Conservation (phyloP, 2,888 invertebrate genomes). For the Oscheius sp. region DNA sequence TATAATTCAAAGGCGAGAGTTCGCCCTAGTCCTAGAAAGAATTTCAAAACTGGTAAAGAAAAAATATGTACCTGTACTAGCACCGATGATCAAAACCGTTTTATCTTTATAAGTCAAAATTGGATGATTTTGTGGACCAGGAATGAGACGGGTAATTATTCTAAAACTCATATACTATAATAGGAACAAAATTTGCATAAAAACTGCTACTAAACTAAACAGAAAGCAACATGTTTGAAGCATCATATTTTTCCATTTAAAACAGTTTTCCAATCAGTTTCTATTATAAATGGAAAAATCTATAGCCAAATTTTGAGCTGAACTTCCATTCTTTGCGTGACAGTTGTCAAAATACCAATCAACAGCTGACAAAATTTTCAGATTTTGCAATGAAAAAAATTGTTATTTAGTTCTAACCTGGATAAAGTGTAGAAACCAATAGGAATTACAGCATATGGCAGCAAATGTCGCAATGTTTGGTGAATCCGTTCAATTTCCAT, state of each 20-base stretch:
- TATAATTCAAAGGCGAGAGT: conserved; percentile 60
- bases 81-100: conserved; percentile 66
- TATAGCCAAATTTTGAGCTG: background rate
- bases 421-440: conserved; percentile 12
- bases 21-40: conserved; percentile 48
- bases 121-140: conserved; percentile 60
- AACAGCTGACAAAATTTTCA: too few species aligned
- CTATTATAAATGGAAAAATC: background rate
- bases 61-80: conserved; percentile 48
- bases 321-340: background rate
- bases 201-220: too few species aligned
- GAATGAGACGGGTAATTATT: conserved; percentile 43
- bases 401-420: too few species aligned
- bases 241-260: too few species aligned
- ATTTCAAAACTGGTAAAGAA: background rate
- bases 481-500: conserved; percentile 11
- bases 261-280: too few species aligned
- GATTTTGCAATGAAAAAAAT: too few species aligned
- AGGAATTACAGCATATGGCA: conserved; percentile 20
- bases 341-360: background rate
- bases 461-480: background rate
- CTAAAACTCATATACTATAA: too few species aligned
- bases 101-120: conserved; percentile 56
- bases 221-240: too few species aligned
- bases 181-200: too few species aligned